These are phyloP conservation scores for Crocodylus rhombifer DNA, from an alignment of 2,797 vertebrate genomes.

Conservation along the genomic window DNA sequence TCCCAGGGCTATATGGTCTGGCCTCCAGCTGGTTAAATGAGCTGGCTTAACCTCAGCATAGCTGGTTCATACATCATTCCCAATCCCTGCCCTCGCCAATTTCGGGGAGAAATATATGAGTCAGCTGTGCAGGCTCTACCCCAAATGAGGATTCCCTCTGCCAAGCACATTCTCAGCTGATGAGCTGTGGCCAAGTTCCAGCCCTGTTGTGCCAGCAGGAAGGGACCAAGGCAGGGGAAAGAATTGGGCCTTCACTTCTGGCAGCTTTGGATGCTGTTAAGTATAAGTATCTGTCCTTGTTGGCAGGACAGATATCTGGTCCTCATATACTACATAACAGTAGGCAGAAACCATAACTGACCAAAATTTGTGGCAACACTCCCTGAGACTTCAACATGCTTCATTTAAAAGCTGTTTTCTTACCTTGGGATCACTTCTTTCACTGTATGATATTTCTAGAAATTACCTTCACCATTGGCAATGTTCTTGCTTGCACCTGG, in stretches of 20 bases:
- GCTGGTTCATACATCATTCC: neutral
- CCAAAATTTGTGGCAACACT: neutral
- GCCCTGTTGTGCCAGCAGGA: neutral
- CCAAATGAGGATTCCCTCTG: neutral
- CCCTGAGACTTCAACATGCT: neutral
- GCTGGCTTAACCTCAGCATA: neutral
- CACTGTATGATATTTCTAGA: accelerated
- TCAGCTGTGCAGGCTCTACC: neutral
- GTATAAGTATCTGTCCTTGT: neutral
- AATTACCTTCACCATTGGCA: neutral
- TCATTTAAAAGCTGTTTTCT: neutral
- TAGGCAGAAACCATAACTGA: neutral
- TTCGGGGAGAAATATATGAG: neutral
- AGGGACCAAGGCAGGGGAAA: neutral
- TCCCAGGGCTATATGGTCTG: too few species aligned
- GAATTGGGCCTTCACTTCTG: neutral
- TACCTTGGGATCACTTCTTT: neutral
- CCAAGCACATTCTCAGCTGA: neutral
- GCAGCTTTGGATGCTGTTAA: neutral
- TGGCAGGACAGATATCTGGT: neutral
- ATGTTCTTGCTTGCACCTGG: neutral
- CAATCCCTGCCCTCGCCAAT: neutral
- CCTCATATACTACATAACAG: neutral
- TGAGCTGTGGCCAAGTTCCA: neutral
- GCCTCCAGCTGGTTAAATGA: neutral